Conservation (phyloP, 2,113 vertebrate species). For the Lutjanus erythropterus region DNA sequence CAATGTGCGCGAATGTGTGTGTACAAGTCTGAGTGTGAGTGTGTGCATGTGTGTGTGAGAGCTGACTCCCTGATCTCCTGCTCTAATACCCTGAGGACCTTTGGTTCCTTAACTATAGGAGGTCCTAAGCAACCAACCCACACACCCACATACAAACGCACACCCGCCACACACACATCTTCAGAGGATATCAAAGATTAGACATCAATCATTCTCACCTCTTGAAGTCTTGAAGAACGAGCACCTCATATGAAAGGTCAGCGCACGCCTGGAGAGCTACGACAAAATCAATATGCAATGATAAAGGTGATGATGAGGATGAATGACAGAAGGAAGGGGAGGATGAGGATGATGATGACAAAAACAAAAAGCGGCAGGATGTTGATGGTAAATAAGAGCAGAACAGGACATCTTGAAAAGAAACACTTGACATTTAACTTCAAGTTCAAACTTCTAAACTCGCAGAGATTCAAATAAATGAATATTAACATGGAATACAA, state of each 20-base stretch:
- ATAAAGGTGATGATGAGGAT: conserved; percentile 50
- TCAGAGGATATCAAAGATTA: conserved; percentile 83
- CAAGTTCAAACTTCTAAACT: background rate
- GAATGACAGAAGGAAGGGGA: background rate
- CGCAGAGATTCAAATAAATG: background rate
- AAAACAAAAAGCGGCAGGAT: background rate
- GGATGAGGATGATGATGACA: conserved; percentile 5
- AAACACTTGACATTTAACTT: background rate
- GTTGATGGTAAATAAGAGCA: background rate
- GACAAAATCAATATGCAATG: conserved; percentile 61
- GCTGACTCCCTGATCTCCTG: conserved; percentile 70
- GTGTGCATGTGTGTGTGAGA: conserved; percentile 38
- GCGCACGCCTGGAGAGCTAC: conserved; percentile 61
- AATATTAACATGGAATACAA: background rate
- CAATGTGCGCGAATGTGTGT: conserved; percentile 18
- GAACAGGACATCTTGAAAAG: background rate
- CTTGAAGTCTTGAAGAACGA: conserved; percentile 82
- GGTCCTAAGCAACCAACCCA: conserved; percentile 68
- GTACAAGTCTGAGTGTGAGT: conserved; percentile 23
- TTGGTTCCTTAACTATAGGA: conserved; percentile 79
- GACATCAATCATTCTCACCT: conserved; percentile 77
- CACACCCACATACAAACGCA: conserved; percentile 41
- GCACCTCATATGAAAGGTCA: conserved; percentile 78
- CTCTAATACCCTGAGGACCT: conserved; percentile 83
- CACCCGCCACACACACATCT: conserved; percentile 62